These are phyloP conservation scores for Drosophila ezoana DNA, from an alignment of 2,888 invertebrate genomes.

Conservation along the genomic window DNA sequence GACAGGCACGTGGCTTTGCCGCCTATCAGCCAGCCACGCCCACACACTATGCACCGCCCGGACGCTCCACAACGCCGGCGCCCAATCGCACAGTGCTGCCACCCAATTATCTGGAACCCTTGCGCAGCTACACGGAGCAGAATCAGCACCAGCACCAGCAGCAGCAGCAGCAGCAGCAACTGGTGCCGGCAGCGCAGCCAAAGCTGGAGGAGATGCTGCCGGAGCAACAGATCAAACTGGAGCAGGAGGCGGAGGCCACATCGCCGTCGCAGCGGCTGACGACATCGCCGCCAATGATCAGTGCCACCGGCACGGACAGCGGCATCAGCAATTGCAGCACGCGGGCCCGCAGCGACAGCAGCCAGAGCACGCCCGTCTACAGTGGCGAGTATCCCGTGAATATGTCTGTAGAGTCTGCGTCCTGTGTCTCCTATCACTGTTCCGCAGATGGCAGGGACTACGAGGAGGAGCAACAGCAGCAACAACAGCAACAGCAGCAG, in stretches of 20 bases:
- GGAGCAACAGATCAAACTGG: conserved; percentile 42
- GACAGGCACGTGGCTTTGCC: conserved; percentile 58
- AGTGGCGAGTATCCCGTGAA: conserved; percentile 76
- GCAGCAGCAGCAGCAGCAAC: conserved; percentile 48
- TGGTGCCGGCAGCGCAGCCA: conserved; percentile 31
- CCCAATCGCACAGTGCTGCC: conserved; percentile 75
- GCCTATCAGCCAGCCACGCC: conserved; percentile 53
- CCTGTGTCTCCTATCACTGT: conserved; percentile 75
- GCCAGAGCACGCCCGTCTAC: conserved; percentile 79
- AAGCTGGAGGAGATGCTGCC: conserved; percentile 54
- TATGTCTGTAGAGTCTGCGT: conserved; percentile 78
- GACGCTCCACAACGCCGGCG: conserved; percentile 66
- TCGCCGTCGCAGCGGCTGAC: conserved; percentile 66
- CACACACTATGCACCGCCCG: conserved; percentile 58
- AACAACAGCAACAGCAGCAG: conserved; percentile 32
- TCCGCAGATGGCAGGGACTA: conserved; percentile 68
- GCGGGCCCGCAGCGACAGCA: conserved; percentile 71
- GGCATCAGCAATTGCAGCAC: conserved; percentile 80
- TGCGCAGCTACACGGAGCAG: conserved; percentile 59
- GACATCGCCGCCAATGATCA: conserved; percentile 77
- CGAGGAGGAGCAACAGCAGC: conserved; percentile 64
- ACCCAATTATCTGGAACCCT: conserved; percentile 65
- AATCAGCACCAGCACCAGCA: conserved; percentile 24
- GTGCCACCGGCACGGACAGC: conserved; percentile 79
- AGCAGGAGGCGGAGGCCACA: conserved; percentile 38